Base-by-base conservation (phyloP, 2,113 vertebrate genomes). In the Lipotes vexillifer region DNA sequence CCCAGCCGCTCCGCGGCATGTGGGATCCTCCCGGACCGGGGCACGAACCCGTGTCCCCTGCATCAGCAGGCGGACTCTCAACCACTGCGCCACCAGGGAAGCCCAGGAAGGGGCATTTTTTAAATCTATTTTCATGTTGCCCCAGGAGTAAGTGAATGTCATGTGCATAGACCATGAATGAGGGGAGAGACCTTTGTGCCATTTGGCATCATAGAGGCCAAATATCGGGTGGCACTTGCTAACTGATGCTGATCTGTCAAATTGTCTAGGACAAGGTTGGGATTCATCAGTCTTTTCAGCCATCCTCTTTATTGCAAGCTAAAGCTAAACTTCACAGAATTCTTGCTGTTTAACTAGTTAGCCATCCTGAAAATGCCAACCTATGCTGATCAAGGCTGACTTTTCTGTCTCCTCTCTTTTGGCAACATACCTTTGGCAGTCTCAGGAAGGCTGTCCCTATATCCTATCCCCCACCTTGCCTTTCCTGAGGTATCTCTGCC, bases 41-140 rank as follows among this genome's bases (percentile, higher is more conserved):
- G 8, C 44, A 44, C 44, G 8, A 44, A 44, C 44, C 44, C 2
- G 44, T 44, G 44, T 44, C 44, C 44, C 44, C 44, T 44, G 8
- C 44, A 44, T 44, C 8, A 7, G 44, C 44, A 44, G 44, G 44
- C 8, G 44, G 44, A 44, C 44, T 44, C 44, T 44, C 44, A 44
- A 44, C 44, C 44, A 46, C 44, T 46, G 44, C 44, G 44, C 44
- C 44, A 46, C 44, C 44, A 46, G 44, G 44, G 44, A 46, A 46
- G 44, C 44, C 44, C 44, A 46, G 97, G 97, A 95, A 3, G 96
- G 90, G 86, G 52, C 78, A 88, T 3, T 85, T 97, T 98, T 85
- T 82, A 14, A n/a, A 97, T 29, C 75, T 15, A 0, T 77, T 97
- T 97, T 75, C 0, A 0, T 31, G 20, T 68, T 94, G 80, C 25